Base-by-base conservation (phyloP, 2,888 invertebrate species). In the Trypoxylon attenuatum region DNA sequence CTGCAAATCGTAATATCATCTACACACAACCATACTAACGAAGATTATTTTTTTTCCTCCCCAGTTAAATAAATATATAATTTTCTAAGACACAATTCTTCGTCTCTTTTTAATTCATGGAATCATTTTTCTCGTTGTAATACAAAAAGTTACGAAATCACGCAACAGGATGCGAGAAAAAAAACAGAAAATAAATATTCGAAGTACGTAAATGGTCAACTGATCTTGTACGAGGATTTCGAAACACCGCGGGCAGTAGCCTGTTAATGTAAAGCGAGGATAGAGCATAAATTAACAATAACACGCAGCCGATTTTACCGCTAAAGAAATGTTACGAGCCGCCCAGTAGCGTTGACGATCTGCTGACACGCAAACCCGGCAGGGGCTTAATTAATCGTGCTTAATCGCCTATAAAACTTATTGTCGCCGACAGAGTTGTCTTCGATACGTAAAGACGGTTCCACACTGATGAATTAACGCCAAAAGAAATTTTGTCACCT, bases 281-380 rank as follows among this genome's bases (percentile, higher is more conserved):
- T 69, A 62, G 69, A 69, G 55, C 74, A 76, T 82, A 81, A 82
- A 82, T 82, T 79, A 80, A 78, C 74, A 71, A 80, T 76, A 82
- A 80, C 79, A 77, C 69, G 76, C 45, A 51, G 68, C 45, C 43
- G 71, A 79, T 80, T 79, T 66, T 58, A 65, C 58, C 55, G 67
- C 45, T 41, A 76, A 74, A 69, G 73, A 71, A 73, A 70, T 51
- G 55, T 58, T 60, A 69, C 73, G 78, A 63, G 53, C 27, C 38
- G 38, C 43, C 22, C 60, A 21, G 66, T 46, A 62, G 64, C 55
- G 67, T 61, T 72, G 72, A 80, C 76, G 76, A 70, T 76, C 73
- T 45, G 53, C 45, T 66, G 70, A 66, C 81, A 82, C 80, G 81
- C 82, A 65, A 78, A 59, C 73, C 58, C 47, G 23, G 29, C 54